phyloP scores from a whole-genome alignment of 1,140 invertebrate genomes.

The Aporrectodea caliginosa region DNA sequence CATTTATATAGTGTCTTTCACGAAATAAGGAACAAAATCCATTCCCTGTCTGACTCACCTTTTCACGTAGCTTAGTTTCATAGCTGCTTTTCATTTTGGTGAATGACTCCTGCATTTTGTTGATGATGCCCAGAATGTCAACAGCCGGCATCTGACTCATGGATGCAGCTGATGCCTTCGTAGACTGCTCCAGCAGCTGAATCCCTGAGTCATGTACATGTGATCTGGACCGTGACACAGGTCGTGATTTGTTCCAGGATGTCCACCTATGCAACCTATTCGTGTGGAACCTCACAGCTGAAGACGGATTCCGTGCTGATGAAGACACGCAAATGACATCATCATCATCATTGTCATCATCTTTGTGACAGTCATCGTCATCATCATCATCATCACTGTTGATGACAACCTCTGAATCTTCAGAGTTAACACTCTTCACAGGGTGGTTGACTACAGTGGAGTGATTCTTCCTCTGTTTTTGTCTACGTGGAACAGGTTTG shows the following conservation, averaged over 20 bases:
- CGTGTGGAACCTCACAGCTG: not conserved
- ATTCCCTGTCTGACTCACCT: no score
- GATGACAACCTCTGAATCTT: no score
- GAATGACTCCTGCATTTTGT: not conserved
- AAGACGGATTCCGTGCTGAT: not conserved
- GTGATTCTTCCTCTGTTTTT: no score
- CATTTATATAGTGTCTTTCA: no score
- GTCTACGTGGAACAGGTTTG: no score
- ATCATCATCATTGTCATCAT: no score
- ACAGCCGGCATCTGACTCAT: not conserved
- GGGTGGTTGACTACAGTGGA: no score
- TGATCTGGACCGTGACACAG: not conserved
- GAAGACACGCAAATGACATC: not conserved
- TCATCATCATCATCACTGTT: no score
- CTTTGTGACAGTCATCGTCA: no score
- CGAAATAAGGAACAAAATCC: no score
- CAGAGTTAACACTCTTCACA: no score
- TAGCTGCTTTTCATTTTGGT: not conserved
- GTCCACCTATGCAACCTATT: no score
- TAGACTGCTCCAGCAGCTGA: not conserved
- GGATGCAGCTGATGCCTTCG: not conserved
- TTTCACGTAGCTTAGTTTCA: not conserved
- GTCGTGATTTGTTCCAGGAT: not conserved
- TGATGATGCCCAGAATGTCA: not conserved
- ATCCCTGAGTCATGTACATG: not conserved